These are phyloP conservation scores for Laspeyria flexula DNA, from an alignment of 2,888 invertebrate species.

Conservation along the genomic window DNA sequence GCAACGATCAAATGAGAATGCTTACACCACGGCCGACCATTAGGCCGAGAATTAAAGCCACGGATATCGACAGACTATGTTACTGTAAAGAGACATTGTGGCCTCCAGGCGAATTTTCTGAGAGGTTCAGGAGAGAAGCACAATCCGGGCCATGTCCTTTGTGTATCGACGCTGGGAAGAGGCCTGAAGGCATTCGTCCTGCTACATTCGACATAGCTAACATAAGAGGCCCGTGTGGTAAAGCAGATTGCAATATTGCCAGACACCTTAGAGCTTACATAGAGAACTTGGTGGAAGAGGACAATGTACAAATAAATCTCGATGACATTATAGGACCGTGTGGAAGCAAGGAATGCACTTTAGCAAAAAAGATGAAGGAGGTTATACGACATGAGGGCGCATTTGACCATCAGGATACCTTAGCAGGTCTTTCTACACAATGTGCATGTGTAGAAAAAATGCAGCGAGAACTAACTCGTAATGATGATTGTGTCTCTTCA, in stretches of 20 bases:
- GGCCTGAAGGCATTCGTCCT: constrained; percentile 33
- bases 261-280: constrained; percentile 74
- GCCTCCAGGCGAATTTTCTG: constrained; percentile 70
- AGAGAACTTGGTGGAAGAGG: constrained; percentile 74
- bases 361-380: constrained; percentile 72
- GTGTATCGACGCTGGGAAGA: constrained; percentile 63
- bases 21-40: constrained; percentile 75
- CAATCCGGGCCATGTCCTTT: constrained; percentile 68
- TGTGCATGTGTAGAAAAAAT: constrained; percentile 74
- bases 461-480: constrained; percentile 61
- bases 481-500: constrained; percentile 55
- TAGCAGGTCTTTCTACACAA: constrained; percentile 73
- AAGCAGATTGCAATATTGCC: constrained; percentile 75
- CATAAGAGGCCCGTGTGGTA: constrained; percentile 78
- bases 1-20: constrained; percentile 82
- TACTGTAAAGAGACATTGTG: constrained; percentile 74
- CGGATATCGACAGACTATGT: constrained; percentile 76
- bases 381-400: constrained; percentile 72
- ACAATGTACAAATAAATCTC: constrained; percentile 65
- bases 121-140: constrained; percentile 68
- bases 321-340: constrained; percentile 75
- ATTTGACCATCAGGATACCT: constrained; percentile 53
- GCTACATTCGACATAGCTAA: constrained; percentile 73
- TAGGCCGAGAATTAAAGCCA: constrained; percentile 72
- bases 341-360: constrained; percentile 73